Evolutionary conservation across 1,140 invertebrate genomes (phyloP).

Genomic region (Eupristina koningsbergeri): DNA sequence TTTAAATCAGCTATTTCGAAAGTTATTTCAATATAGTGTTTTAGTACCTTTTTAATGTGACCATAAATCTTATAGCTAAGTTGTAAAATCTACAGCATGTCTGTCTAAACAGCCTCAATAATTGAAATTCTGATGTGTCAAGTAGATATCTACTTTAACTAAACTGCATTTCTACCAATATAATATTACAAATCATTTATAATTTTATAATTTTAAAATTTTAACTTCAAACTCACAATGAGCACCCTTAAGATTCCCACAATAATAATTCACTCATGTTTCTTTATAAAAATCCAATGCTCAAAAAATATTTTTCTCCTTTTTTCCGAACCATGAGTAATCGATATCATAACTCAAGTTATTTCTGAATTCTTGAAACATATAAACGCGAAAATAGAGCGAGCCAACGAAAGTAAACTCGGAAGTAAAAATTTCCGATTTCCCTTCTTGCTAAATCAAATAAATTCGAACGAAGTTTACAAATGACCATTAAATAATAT

Average conservation of each 20-base stretch:
- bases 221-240: not conserved
- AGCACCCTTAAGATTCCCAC: too few species aligned
- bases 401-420: too few species aligned
- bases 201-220: not conserved
- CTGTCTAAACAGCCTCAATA: not conserved
- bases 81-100: not conserved
- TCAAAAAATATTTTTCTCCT: not conserved
- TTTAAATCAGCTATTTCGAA: constrained; percentile 5
- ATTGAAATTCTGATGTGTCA: not conserved
- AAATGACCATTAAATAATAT: too few species aligned
- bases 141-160: not conserved
- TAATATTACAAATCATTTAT: not conserved
- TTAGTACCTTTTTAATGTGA: not conserved
- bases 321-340: too few species aligned
- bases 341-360: too few species aligned
- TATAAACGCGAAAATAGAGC: too few species aligned
- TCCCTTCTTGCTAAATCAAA: too few species aligned
- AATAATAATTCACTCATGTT: too few species aligned
- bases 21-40: constrained; percentile 4
- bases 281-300: not conserved
- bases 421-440: too few species aligned
- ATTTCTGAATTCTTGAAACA: too few species aligned
- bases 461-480: too few species aligned
- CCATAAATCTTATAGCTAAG: not conserved
- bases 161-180: not conserved